These are phyloP conservation scores for Chrysochloris asiatica DNA, from an alignment of 2,113 vertebrate genomes.

Conservation along the genomic window DNA sequence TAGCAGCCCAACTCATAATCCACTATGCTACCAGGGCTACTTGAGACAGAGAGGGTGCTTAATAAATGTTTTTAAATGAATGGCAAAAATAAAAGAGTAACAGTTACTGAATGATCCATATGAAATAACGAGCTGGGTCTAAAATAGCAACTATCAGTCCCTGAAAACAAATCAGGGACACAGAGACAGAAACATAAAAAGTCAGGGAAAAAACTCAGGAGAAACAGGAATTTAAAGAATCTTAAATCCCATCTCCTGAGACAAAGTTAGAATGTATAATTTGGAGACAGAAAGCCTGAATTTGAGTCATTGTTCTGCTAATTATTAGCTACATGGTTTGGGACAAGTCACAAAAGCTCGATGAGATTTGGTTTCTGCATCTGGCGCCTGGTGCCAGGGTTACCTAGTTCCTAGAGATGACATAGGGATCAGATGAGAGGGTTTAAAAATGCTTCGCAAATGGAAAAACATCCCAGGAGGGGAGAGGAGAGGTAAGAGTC, in stretches of 20 bases:
- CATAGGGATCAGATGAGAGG: not conserved
- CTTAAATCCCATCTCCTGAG: slow-evolving; percentile 32
- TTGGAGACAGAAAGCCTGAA: slow-evolving; percentile 34
- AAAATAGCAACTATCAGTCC: not conserved
- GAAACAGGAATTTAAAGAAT: slow-evolving; percentile 17
- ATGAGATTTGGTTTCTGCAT: not conserved
- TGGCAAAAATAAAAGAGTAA: not conserved
- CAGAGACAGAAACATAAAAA: not conserved
- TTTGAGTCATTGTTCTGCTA: slow-evolving; percentile 11
- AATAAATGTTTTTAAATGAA: not conserved
- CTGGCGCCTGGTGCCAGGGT: not conserved
- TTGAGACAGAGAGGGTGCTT: not conserved
- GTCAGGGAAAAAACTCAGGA: not conserved
- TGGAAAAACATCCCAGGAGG: slow-evolving; percentile 19
- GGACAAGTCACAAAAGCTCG: not conserved
- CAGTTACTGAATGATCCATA: not conserved
- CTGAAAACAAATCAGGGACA: not conserved
- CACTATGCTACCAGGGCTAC: no score
- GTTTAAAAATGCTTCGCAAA: slow-evolving; percentile 38
- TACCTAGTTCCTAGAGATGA: not conserved
- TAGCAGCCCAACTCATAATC: no score
- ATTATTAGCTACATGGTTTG: slow-evolving; percentile 7
- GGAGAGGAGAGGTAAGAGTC: not conserved
- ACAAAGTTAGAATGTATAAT: slow-evolving; percentile 8
- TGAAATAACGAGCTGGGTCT: not conserved